These are phyloP conservation scores for Tetragnatha versicolor DNA, from an alignment of 1,140 invertebrate genomes.

Conservation along the genomic window DNA sequence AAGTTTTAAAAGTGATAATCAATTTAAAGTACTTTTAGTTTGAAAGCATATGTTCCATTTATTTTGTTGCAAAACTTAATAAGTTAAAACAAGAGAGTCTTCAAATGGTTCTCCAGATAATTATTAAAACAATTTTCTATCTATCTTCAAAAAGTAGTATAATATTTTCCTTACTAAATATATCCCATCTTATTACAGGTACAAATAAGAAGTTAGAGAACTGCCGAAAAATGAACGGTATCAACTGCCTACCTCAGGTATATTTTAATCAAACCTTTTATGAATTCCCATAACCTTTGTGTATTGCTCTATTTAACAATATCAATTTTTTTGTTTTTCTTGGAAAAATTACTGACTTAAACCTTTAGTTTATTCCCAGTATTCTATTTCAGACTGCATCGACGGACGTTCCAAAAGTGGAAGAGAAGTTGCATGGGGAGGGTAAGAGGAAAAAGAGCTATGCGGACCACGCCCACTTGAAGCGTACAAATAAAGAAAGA, in stretches of 20 bases:
- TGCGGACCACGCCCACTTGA: neutral
- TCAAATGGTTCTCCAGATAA: too few species aligned
- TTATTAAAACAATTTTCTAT: too few species aligned
- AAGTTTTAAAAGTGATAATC: too few species aligned
- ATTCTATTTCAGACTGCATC: constrained; percentile 32
- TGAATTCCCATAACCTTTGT: neutral
- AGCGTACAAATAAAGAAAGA: constrained; percentile 32
- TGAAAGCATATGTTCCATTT: too few species aligned
- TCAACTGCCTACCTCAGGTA: constrained; percentile 36
- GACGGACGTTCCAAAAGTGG: neutral
- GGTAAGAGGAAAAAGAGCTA: constrained; percentile 11
- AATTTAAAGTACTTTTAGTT: too few species aligned
- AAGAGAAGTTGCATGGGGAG: neutral
- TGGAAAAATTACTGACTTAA: too few species aligned
- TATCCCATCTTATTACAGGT: neutral
- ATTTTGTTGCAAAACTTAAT: too few species aligned
- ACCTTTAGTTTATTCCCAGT: constrained; percentile 17
- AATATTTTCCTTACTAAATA: neutral
- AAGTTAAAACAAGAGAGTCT: too few species aligned
- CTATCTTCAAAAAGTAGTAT: neutral
- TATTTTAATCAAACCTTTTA: neutral
- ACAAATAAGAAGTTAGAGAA: constrained; percentile 30
- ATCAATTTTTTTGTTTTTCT: too few species aligned
- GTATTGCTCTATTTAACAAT: too few species aligned
- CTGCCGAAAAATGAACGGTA: constrained; percentile 15